Base-by-base conservation (phyloP, 2,113 vertebrate genomes). In the Panthera tigris region DNA sequence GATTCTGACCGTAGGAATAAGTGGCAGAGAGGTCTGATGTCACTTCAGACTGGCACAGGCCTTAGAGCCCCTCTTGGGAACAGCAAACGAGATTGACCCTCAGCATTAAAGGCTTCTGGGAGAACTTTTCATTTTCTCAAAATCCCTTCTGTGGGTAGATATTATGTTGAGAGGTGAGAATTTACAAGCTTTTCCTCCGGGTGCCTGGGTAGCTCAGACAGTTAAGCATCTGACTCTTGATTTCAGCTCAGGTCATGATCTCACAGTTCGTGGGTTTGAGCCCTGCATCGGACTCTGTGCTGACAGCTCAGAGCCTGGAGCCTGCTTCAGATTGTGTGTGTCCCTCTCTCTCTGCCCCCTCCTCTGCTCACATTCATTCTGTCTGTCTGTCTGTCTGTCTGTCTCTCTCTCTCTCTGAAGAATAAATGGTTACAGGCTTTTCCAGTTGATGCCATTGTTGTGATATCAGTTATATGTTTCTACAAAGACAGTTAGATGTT, bases 101-200 rank as follows among this genome's bases (percentile, higher is more conserved):
- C 21, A 23, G 69, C 94, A 27, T 94, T 73, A 89, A 89, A 79
- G 81, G 5, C 65, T 89, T 65, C 48, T 69, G 18, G 41, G 83
- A 39, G 57, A 87, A 52, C 82, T 93, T 93, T 71, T 88, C 65
- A 65, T 97, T 97, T 93, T 79, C 12, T 1, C 78, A 36, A 84
- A 92, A 41, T 86, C 36, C 9, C 76, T 82, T 93, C 48, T 93
- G 41, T 79, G 14, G 29, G 29, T 33, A 36, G 36, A 94, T 33
- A 25, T n/a, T 50, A 23, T 48, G 7, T 81, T 92, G 33, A 92
- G 79, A 86, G 69, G 36, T 86, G 61, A 94, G 23, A 85, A 45
- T 90, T 45, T 82, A 63, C 65, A 50, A 89, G 65, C 41, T 74
- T 91, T 96, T 87, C 63, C 41, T 61, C 21, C 3, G 21, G 57